Evolutionary conservation across 2,888 invertebrate genomes (phyloP), one percentile per base, ranked within the genome.

Genomic region (Leucophenga maculata): DNA sequence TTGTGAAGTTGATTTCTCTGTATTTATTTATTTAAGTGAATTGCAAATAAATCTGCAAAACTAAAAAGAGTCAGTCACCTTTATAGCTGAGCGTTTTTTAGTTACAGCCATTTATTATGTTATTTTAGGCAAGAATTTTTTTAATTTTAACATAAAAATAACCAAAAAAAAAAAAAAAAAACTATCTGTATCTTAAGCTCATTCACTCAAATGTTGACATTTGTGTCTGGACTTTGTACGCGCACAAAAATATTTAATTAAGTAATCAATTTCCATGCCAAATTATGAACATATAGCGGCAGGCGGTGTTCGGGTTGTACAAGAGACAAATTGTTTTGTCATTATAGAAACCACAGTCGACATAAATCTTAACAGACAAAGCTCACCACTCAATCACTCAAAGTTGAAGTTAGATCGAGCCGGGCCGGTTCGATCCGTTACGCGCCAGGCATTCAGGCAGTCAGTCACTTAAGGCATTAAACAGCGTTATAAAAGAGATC

Each of bases 311-410:
- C 39, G 8, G 16, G 54, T 54, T 52, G n/a, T 9, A 13, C 6
- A 13, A 18, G 46, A 60, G 46, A 22, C 62, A 64, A 64, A 64
- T 64, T 48, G 48, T 64, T 64, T 64, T 64, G 46, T 64, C 48
- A 46, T 46, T 46, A 64, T 3, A 39, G 13, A 32, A 64, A 64
- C 32, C 57, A 11, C 20, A 22, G 20, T 18, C 32, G 26, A 60
- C 32, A 60, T 60, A 39, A 60, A 60, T 60, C 60, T 16, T 60
- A n/a, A 4, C 39, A 60, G 6, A 20, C 62, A 62, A 62, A 62
- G 16, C 62, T 46, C 22, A 18, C 39, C 22, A 46, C 20, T 20
- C 62, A 64, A 20, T 60, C n/a, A 60, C 18, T 60, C 60, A 60
- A 9, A 20, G 26, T 13, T 57, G 16, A 60, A 60, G 39, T 60